phyloP scores from a whole-genome alignment of 2,888 invertebrate genomes.

The Polietes domitor region DNA sequence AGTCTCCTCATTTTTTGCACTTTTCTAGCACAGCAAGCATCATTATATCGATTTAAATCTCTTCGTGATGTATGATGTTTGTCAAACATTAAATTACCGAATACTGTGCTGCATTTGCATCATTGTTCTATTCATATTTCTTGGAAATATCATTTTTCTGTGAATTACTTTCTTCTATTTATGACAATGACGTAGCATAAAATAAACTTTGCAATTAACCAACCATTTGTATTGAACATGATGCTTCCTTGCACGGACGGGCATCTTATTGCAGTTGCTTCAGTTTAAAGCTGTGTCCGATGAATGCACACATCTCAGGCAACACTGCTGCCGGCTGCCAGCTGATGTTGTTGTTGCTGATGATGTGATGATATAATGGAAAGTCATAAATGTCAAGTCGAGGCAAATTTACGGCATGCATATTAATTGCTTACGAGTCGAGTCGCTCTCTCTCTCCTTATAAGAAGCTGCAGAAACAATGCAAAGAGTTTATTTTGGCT shows the following conservation, averaged over 20 bases:
- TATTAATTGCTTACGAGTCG: constrained; percentile 71
- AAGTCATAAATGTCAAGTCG: constrained; percentile 72
- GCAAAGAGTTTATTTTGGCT: neutral
- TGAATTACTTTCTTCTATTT: neutral
- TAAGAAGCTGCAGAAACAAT: neutral
- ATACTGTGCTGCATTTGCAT: no score
- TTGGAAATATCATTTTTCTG: no score
- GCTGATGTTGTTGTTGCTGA: neutral
- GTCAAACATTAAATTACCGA: no score
- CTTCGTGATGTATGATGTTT: no score
- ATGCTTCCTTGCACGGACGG: neutral
- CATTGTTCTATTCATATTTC: no score
- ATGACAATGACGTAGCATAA: neutral
- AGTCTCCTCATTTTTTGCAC: no score
- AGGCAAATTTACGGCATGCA: constrained; percentile 71
- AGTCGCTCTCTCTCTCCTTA: no score
- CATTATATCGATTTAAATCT: no score
- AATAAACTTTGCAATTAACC: constrained; percentile 6
- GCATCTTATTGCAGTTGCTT: neutral
- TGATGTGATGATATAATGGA: constrained; percentile 16
- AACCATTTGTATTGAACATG: neutral
- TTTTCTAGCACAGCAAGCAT: no score
- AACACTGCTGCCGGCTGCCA: no score
- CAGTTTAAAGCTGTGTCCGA: neutral
- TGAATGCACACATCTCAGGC: no score